phyloP scores from a whole-genome alignment of 2,888 invertebrate species.

The Hyposoter didymator region DNA sequence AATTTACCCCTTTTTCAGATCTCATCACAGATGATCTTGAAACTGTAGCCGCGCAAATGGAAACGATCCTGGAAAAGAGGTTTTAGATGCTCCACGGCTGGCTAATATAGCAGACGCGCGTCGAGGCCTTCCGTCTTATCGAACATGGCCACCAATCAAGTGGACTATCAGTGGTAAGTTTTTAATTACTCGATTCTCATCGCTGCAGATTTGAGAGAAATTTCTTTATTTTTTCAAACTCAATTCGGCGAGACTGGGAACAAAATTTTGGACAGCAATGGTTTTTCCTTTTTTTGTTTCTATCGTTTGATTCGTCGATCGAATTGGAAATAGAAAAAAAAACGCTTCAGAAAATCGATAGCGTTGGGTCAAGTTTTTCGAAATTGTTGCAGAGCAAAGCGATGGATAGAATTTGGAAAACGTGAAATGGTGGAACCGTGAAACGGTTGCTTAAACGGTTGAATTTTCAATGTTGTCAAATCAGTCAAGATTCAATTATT shows the following conservation, averaged over 20 bases:
- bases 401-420: too few species aligned
- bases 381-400: too few species aligned
- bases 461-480: not conserved
- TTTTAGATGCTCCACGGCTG: constrained; percentile 80
- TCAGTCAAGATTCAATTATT: not conserved
- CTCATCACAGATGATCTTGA: constrained; percentile 81
- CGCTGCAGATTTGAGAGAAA: not conserved
- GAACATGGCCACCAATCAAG: constrained; percentile 85
- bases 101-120: constrained; percentile 79
- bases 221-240: not conserved
- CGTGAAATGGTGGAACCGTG: too few species aligned
- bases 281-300: not conserved
- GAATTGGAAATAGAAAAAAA: too few species aligned
- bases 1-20: constrained; percentile 68
- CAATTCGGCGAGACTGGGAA: too few species aligned
- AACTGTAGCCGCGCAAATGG: constrained; percentile 76
- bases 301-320: not conserved
- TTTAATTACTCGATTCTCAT: not conserved
- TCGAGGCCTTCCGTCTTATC: constrained; percentile 79
- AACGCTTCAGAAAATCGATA: too few species aligned
- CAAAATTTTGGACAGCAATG: too few species aligned
- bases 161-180: constrained; percentile 85
- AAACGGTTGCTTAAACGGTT: not conserved
- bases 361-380: too few species aligned
- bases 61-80: constrained; percentile 74